A percentile compares a stretch with the other conserved stretches of the same genome.
Conservation (phyloP, 2,113 vertebrate genomes). For the Gyps fulvus region DNA sequence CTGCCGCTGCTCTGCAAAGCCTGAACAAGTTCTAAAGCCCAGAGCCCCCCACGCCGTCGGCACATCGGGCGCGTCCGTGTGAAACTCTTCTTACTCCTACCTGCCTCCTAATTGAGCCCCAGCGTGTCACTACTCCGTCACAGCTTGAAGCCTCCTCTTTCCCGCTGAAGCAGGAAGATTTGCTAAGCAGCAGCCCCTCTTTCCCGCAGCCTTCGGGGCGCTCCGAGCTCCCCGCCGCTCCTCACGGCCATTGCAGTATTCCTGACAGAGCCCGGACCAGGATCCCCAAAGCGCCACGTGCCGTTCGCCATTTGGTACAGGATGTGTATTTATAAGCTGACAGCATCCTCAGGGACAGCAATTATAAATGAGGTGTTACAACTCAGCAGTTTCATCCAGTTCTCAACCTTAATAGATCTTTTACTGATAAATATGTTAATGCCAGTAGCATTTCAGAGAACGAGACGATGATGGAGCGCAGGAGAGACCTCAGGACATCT, state of each 20-base stretch:
- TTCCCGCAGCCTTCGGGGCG: background rate
- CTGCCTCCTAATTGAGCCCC: background rate
- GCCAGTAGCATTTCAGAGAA: background rate
- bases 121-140: background rate
- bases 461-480: background rate
- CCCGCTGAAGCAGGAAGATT: no score
- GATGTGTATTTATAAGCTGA: background rate
- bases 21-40: no score
- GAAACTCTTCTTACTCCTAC: no score
- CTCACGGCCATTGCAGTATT: background rate
- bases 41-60: no score
- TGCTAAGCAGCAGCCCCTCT: background rate
- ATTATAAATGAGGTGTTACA: background rate
- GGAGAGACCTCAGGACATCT: background rate
- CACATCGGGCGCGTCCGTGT: no score
- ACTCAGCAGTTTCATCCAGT: background rate
- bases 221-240: background rate
- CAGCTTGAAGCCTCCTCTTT: background rate
- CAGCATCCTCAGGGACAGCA: background rate
- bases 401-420: background rate
- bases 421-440: slow-evolving; percentile 31
- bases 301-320: fast-evolving
- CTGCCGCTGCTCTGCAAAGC: no score
- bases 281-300: background rate
- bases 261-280: background rate